Conservation (phyloP, 2,888 invertebrate species). For the Himalopsyche kuldschensis region DNA sequence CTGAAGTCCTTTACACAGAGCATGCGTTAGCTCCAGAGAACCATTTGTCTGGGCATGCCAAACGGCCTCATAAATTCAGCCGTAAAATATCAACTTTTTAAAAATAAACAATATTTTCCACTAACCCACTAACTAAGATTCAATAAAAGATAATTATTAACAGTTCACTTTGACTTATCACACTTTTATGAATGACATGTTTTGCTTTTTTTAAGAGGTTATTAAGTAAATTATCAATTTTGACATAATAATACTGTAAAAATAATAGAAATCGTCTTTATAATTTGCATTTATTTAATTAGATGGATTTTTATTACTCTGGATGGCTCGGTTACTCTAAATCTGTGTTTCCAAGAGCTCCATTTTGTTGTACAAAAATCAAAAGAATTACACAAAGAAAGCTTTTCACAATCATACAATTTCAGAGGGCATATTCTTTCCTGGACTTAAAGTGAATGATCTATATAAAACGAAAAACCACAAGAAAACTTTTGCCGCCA, state of each 20-base stretch:
- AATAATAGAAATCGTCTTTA: too few relatives aligned
- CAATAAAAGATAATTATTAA: background rate
- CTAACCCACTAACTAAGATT: background rate
- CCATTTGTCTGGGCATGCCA: background rate
- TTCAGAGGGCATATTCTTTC: background rate
- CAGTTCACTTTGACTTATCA: too few relatives aligned
- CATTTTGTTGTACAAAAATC: too few relatives aligned
- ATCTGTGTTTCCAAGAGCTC: too few relatives aligned
- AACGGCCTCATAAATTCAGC: background rate
- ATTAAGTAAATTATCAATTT: too few relatives aligned
- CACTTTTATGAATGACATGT: too few relatives aligned
- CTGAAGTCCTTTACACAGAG: constrained; percentile 21
- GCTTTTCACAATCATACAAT: background rate
- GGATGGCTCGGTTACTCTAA: too few relatives aligned
- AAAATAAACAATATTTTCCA: background rate
- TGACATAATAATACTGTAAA: too few relatives aligned
- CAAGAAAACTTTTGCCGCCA: background rate
- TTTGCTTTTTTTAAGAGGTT: too few relatives aligned
- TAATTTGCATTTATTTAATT: too few relatives aligned
- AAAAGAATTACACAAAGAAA: background rate
- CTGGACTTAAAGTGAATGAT: background rate
- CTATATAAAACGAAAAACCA: background rate
- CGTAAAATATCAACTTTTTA: background rate
- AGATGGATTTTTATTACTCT: too few relatives aligned
- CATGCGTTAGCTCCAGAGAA: background rate